A percentile compares a stretch with the other conserved stretches of the same genome.
Evolutionary conservation across 2,888 invertebrate genomes (phyloP).

Genomic region (Miltochrista miniata): DNA sequence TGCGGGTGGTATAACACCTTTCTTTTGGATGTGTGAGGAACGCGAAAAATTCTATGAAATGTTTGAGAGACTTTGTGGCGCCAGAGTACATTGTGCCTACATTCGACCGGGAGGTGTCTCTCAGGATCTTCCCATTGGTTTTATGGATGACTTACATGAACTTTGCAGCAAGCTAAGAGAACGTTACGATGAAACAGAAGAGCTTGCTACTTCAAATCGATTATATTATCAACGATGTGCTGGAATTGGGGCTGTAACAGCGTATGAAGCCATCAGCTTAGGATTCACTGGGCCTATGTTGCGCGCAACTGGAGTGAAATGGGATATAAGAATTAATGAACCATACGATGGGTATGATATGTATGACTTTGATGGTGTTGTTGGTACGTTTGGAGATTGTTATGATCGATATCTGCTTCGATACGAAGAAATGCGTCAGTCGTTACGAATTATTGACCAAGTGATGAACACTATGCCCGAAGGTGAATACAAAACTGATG

Average conservation of each 20-base stretch:
- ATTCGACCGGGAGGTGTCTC: conserved; percentile 92
- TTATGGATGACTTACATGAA: conserved; percentile 91
- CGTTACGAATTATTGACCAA: conserved; percentile 90
- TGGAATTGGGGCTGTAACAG: conserved; percentile 88
- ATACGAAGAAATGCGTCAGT: conserved; percentile 89
- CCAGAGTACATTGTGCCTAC: conserved; percentile 93
- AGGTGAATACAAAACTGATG: conserved; percentile 91
- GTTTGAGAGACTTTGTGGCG: conserved; percentile 92
- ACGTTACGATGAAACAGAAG: conserved; percentile 93
- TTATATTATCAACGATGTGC: conserved; percentile 86
- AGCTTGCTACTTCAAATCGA: conserved; percentile 89
- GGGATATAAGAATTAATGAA: conserved; percentile 92
- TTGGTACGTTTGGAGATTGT: conserved; percentile 92
- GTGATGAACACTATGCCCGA: conserved; percentile 92
- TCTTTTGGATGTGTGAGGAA: conserved; percentile 96
- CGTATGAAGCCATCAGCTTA: conserved; percentile 90
- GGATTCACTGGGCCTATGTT: conserved; percentile 90
- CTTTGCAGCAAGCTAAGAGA: conserved; percentile 86
- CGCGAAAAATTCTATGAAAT: conserved; percentile 94
- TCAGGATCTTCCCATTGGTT: conserved; percentile 83
- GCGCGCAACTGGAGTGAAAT: conserved; percentile 92
- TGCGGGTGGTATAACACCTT: conserved; percentile 93
- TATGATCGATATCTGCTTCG: conserved; percentile 91
- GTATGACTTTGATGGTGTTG: conserved; percentile 92
- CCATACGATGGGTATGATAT: conserved; percentile 94